Evolutionary conservation across 1,140 invertebrate genomes (phyloP), one percentile per base, ranked within the genome.

Genomic region (Euura saliciscinereae): DNA sequence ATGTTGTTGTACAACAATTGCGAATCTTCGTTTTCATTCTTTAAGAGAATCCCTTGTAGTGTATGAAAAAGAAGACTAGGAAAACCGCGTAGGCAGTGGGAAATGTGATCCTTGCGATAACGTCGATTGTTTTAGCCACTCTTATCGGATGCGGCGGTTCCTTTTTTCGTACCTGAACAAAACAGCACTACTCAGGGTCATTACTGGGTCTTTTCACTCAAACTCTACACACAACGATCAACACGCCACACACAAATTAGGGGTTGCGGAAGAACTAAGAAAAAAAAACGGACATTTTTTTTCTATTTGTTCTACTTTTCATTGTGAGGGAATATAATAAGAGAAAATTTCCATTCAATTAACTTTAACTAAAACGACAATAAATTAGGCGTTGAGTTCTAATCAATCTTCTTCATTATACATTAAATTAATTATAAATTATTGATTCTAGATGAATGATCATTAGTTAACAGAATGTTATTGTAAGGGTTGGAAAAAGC

Each of bases 91-190:
- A 98, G 78, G 95, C 95, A 76, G 94, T 92, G 76, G 96, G 96
- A 89, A 97, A 98, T 73, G 95, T 96, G 82, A 97, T 95, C 82
- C 96, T 91, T 51, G 96, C 95, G 82, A 98, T 96, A 71, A 97
- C 95, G 89, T 98, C 96, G 82, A 98, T 97, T 70, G 95, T 97
- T 89, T 97, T 97, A 69, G 96, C 96, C 78, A 97, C 94, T 78
- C 95, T 90, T 80, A 97, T 97, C 59, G 95, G 95, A 90, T 97
- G 95, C 44, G 95, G 95, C 68, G 94, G 94, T 82, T 96, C 94
- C 86, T 95, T 95, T 86, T 95, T 96, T 77, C 94, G 91, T 81
- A 95, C 91, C 92, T 95, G 93, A 93, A 91, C 85, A 90, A 92
- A 78, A 66, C 76, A 78, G 71, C 77, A 80, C 79, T 80, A 80